Percentiles rank a stretch among this genome's conserved stretches.
phyloP scores from a whole-genome alignment of 64 coral and sea anemone genomes.

The Cladopsammia gracilis region DNA sequence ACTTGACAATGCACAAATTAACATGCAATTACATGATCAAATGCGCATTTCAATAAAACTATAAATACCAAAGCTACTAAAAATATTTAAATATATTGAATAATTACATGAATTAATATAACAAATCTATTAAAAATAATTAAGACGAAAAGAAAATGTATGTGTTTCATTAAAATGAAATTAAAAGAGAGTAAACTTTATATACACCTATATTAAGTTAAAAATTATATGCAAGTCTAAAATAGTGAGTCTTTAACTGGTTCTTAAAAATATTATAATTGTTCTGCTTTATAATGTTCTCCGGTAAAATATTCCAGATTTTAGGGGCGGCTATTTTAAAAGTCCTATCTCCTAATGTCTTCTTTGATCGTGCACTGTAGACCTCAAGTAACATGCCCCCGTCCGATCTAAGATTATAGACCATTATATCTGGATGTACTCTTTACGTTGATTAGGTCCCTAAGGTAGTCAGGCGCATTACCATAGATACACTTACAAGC shows the following conservation, averaged over 20 bases:
- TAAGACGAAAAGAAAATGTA: no score
- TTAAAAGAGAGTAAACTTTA: no score
- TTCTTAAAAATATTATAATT: neutral
- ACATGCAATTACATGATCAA: no score
- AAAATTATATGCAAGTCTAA: neutral
- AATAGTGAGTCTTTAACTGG: conserved; percentile 15
- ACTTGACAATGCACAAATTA: no score
- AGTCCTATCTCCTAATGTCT: conserved; percentile 24
- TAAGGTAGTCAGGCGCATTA: neutral
- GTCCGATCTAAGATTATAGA: neutral
- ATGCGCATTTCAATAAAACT: no score
- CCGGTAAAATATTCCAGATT: conserved; percentile 4
- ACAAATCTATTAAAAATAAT: no score
- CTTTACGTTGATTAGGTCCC: neutral
- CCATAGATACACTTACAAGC: conserved; percentile 14
- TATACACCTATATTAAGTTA: no score
- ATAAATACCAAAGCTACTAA: no score
- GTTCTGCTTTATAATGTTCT: neutral
- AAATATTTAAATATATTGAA: no score
- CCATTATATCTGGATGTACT: neutral
- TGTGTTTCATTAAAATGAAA: no score
- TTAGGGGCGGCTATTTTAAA: conserved; percentile 17
- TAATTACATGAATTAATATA: no score
- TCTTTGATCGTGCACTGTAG: neutral
- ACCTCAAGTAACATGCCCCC: neutral